These are phyloP conservation scores for Heloderma charlesbogerti DNA, from an alignment of 2,113 vertebrate genomes.

Conservation along the genomic window DNA sequence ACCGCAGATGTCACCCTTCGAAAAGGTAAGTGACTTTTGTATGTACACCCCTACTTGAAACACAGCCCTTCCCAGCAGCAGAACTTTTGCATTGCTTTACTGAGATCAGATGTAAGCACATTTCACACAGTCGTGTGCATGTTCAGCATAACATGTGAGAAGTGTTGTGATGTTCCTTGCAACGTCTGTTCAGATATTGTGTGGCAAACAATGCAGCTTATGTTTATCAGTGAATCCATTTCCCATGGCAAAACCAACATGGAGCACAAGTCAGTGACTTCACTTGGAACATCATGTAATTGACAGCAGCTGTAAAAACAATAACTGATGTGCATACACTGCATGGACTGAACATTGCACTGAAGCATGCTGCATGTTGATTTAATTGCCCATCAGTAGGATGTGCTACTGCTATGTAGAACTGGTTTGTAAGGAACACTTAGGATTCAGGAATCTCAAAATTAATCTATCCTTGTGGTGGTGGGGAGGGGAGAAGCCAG, in stretches of 20 bases:
- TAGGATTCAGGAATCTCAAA: not conserved
- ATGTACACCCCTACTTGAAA: too few relatives aligned
- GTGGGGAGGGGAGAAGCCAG: not conserved
- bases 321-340: not conserved
- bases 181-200: not conserved
- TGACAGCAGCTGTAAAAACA: not conserved
- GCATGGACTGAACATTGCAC: not conserved
- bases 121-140: too few relatives aligned
- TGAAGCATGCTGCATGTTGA: not conserved
- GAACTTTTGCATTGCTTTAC: too few relatives aligned
- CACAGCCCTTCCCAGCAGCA: too few relatives aligned
- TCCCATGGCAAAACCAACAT: not conserved
- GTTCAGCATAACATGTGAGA: not conserved
- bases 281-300: not conserved
- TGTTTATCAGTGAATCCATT: not conserved
- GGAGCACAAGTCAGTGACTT: not conserved
- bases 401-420: not conserved
- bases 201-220: not conserved
- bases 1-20: too few relatives aligned
- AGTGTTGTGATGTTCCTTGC: not conserved
- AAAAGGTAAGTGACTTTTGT: too few relatives aligned
- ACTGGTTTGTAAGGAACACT: not conserved
- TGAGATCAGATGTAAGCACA: too few relatives aligned
- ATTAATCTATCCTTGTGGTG: not conserved
- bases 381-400: not conserved